phyloP scores from a whole-genome alignment of 2,888 invertebrate genomes.

The Cylloceria caligata region DNA sequence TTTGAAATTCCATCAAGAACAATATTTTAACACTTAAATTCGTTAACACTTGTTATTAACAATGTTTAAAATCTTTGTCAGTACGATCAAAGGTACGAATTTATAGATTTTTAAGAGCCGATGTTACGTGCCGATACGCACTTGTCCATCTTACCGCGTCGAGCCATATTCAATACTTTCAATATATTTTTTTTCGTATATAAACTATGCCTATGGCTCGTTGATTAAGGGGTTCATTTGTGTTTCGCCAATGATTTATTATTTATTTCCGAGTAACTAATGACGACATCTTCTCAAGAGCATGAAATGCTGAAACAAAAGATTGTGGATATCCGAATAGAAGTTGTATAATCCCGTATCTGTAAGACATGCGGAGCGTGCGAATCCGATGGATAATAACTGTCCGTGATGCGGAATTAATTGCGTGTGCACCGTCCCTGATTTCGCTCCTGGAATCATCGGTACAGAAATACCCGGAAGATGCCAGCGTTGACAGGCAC shows the following conservation, averaged over 20 bases:
- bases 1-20: no score
- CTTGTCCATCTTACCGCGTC: no score
- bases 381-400: constrained; percentile 58
- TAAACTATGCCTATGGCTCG: no score
- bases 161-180: no score
- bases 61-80: no score
- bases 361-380: constrained; percentile 4
- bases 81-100: no score
- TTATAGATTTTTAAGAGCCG: no score
- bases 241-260: not conserved
- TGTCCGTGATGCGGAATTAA: constrained; percentile 31
- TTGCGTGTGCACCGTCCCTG: constrained; percentile 1
- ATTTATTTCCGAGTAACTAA: constrained; percentile 13
- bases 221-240: not conserved
- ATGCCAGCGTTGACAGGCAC: constrained; percentile 37
- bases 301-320: constrained; percentile 8
- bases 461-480: not conserved
- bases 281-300: constrained; percentile 7
- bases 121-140: no score
- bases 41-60: no score
- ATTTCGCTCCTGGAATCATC: constrained; percentile 1
- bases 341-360: constrained; percentile 13
- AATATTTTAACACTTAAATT: no score
- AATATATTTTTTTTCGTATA: no score
- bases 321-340: not conserved